Base-by-base conservation (phyloP, 2,888 invertebrate genomes). In the Phyto melanocephala region DNA sequence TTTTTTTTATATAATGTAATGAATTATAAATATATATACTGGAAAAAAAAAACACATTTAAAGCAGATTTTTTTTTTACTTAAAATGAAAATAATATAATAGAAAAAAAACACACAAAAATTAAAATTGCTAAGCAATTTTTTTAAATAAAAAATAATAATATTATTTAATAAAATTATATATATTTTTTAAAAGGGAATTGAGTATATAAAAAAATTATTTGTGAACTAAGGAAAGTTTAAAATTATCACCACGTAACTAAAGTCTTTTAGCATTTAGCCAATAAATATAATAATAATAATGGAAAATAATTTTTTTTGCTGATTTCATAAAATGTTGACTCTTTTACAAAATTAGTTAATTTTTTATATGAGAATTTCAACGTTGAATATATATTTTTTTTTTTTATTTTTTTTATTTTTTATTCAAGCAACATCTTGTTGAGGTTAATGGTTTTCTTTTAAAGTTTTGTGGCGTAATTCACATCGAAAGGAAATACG, bases 381-480 rank as follows among this genome's bases (percentile, higher is more conserved):
- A 71, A 76, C 65, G 60, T 58, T 81, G 71, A 76, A 81, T 76
- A 76, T 65, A 71, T 33, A 60, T 63, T 71, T 60, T 52, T n/a
- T 60, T 24, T 22, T n/a, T n/a, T n/a, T n/a, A n/a, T n/a, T 45
- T 3, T 13, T 42, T 62, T 52, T 20, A 1, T 10, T n/a, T n/a
- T 63, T 58, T 81, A 63, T 68, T 78, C 74, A 78, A 81, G 77
- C 77, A 74, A 81, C 77, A 74, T 78, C 81, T 56, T 62, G 72
- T 45, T 62, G 60, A 68, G 65, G 65, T 80, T 68, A 60, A 65
- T 28, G 70, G 20, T 54, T 67, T 50, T 50, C 5, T 10, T 54
- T 5, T n/a, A n/a, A n/a, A n/a, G n/a, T n/a, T n/a, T 63, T 75
- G 70, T 63, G 70, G 68, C 65, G 15, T 40, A 50, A n/a, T 17